A percentile compares a stretch with the other conserved stretches of the same genome.
phyloP scores from a whole-genome alignment of 1,140 invertebrate genomes.

The Pogonomyrmex barbatus region DNA sequence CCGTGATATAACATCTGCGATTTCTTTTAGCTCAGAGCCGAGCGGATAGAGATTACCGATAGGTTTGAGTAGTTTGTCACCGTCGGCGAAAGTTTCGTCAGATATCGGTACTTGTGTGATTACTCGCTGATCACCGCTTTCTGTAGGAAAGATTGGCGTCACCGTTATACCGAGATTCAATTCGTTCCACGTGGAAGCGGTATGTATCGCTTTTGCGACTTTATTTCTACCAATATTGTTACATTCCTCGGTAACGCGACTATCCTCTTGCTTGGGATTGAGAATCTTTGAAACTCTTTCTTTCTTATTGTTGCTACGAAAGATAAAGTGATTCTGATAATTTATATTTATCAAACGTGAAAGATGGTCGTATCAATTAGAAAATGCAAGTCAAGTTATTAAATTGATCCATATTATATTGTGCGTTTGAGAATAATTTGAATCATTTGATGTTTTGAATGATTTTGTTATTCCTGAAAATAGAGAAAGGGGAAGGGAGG shows the following conservation, averaged over 20 bases:
- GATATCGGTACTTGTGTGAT: neutral
- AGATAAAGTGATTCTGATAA: neutral
- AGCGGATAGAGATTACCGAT: slow-evolving; percentile 82
- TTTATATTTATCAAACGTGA: no score
- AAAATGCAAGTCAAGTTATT: neutral
- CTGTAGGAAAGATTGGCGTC: slow-evolving; percentile 67
- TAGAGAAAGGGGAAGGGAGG: no score
- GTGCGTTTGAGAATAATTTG: no score
- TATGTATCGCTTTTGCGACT: neutral
- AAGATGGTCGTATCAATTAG: neutral
- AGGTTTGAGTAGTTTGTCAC: slow-evolving; percentile 81
- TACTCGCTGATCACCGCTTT: slow-evolving; percentile 34
- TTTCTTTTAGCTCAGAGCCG: slow-evolving; percentile 86
- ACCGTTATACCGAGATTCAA: slow-evolving; percentile 74
- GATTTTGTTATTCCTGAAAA: no score
- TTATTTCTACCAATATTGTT: neutral
- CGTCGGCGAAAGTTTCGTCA: neutral
- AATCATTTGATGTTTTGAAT: no score
- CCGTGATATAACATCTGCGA: slow-evolving; percentile 87
- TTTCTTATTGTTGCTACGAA: slow-evolving; percentile 4
- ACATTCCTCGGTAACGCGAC: neutral
- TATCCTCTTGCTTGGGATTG: neutral
- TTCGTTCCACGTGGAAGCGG: slow-evolving; percentile 2
- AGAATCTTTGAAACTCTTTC: neutral
- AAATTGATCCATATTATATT: neutral